A percentile compares a stretch with the other conserved stretches of the same genome.
phyloP scores from a whole-genome alignment of 1,140 invertebrate species.

The Copidosoma floridanum region DNA sequence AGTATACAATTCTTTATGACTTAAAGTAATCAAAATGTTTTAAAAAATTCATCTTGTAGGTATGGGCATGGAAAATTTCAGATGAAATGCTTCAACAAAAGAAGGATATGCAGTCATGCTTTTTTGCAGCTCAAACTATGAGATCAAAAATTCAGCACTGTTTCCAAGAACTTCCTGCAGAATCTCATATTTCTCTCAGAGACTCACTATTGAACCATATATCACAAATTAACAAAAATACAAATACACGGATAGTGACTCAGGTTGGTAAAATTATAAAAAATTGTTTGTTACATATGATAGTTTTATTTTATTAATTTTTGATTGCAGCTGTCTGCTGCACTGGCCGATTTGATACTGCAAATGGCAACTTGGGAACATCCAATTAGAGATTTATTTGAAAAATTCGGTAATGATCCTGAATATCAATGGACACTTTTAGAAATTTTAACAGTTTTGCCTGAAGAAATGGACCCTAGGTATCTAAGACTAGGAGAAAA shows the following conservation, averaged over 20 bases:
- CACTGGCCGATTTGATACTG: slow-evolving; percentile 89
- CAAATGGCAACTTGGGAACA: slow-evolving; percentile 92
- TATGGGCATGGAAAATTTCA: slow-evolving; percentile 92
- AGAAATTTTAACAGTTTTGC: slow-evolving; percentile 89
- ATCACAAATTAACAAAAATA: slow-evolving; percentile 77
- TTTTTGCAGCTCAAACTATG: slow-evolving; percentile 98
- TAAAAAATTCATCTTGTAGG: slow-evolving; percentile 54
- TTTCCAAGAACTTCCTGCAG: slow-evolving; percentile 88
- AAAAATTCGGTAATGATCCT: slow-evolving; percentile 64
- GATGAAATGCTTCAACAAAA: slow-evolving; percentile 89
- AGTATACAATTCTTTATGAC: neutral
- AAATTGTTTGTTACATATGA: neutral
- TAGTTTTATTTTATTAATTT: slow-evolving; percentile 20
- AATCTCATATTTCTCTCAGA: slow-evolving; percentile 80
- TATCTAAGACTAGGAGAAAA: slow-evolving; percentile 84
- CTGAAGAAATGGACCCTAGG: slow-evolving; percentile 90
- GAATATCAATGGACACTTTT: slow-evolving; percentile 76
- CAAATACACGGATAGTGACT: slow-evolving; percentile 82
- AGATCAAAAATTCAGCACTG: slow-evolving; percentile 90
- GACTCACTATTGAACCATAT: slow-evolving; percentile 92
- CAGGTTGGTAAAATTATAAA: slow-evolving; percentile 59
- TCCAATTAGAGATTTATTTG: slow-evolving; percentile 82
- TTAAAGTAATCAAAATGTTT: neutral
- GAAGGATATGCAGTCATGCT: slow-evolving; percentile 85
- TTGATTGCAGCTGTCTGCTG: slow-evolving; percentile 74